Conservation (phyloP, 2,888 invertebrate genomes). For the Resseliella maxima region DNA sequence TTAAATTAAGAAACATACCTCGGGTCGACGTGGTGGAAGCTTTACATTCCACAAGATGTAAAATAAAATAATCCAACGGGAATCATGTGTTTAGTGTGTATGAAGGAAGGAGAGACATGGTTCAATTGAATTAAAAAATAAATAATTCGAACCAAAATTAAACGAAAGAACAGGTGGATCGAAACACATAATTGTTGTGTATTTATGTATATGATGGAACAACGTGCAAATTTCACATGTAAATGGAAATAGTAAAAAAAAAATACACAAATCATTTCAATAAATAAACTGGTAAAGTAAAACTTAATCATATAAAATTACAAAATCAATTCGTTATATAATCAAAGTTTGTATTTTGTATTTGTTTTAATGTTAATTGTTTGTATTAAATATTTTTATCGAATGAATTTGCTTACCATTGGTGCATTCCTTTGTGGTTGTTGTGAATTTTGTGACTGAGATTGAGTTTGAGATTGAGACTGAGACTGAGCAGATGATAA, state of each 20-base stretch:
- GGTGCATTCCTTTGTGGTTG: constrained; percentile 81
- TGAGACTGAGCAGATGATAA: too few species aligned
- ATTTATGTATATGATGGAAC: constrained; percentile 25
- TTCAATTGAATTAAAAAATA: constrained; percentile 59
- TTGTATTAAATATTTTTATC: background rate
- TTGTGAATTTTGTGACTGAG: constrained; percentile 66
- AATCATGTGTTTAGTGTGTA: constrained; percentile 58
- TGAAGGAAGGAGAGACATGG: constrained; percentile 57
- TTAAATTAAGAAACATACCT: constrained; percentile 74
- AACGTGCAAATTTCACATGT: constrained; percentile 24
- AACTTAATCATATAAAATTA: background rate
- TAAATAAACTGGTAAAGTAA: background rate
- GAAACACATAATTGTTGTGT: constrained; percentile 34
- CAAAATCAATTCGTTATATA: background rate
- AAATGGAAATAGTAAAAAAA: background rate
- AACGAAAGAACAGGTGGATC: constrained; percentile 57
- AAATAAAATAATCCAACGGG: constrained; percentile 62
- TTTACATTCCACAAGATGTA: constrained; percentile 64
- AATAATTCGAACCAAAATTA: constrained; percentile 58
- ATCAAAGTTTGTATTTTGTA: background rate
- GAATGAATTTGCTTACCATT: constrained; percentile 73
- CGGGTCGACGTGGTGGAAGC: constrained; percentile 90
- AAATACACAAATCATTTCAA: background rate
- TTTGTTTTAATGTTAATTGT: background rate
- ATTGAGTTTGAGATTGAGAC: constrained; percentile 63